Evolutionary conservation across 2,888 invertebrate genomes (phyloP), one percentile per base, ranked within the genome.

Genomic region (Ernsta delagoae): DNA sequence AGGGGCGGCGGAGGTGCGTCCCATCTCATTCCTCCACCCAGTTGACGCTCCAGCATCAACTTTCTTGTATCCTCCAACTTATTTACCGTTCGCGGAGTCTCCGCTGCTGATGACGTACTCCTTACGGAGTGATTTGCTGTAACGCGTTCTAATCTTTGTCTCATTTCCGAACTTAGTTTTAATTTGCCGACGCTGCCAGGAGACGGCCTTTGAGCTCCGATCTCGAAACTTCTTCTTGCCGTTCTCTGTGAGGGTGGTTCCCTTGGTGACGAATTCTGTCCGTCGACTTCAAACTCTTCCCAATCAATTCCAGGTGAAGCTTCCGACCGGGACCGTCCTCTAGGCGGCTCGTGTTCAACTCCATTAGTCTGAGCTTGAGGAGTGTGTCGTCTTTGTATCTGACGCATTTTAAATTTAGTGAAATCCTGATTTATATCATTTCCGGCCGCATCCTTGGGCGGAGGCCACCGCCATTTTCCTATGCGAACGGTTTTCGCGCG

Each of bases 391-490:
- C 97, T 93, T 73, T 96, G 95, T 78, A 96, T 96, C 82, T 98
- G 97, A 0, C 97, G 94, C 94, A 98, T 94, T 88, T 98, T 98
- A 79, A 98, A 98, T 76, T 98, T 97, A 70, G 98, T 96, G 80
- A 98, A 98, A 75, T 96, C 96, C 79, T 97, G 97, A 5, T 96
- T 95, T 12, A 94, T 94, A 72, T 96, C 96, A 73, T 95, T 95
- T 9, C 93, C 94, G 36, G 95, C 95, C 0, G 96, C 96, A 16
- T 95, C 95, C 34, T 95, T 95, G 69, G 97, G 96, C 9, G 98
- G 98, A 6, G 99, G 99, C 99, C 99, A 99, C 72, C 97, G 94
- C 98, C 98, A 98, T 88, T 98, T 98, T 1, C 98, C 99, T 66
- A 99, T 98, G 41, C 98, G 94, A 0, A 99, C 98, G 0, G 98